Conservation (phyloP, 64 coral and sea anemone species). For the Montipora cactus region DNA sequence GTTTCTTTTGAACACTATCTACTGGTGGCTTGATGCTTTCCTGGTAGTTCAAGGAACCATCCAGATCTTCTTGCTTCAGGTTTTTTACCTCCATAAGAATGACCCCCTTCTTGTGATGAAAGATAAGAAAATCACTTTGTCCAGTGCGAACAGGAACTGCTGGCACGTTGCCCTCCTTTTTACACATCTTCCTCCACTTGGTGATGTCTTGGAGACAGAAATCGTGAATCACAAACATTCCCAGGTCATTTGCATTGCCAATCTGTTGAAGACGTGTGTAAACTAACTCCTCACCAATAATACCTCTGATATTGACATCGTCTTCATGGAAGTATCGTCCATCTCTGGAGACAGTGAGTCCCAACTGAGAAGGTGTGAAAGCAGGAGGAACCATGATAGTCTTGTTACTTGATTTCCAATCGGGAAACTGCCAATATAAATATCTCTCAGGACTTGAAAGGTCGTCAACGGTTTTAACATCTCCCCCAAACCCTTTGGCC, state of each 20-base stretch:
- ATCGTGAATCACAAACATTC: slow-evolving; percentile 69
- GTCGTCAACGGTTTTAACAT: background rate
- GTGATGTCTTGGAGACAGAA: slow-evolving; percentile 32
- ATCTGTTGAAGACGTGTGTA: slow-evolving; percentile 20
- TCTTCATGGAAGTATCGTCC: slow-evolving; percentile 34
- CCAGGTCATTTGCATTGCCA: slow-evolving; percentile 19
- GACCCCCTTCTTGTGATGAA: slow-evolving; percentile 58
- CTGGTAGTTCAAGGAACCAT: no score
- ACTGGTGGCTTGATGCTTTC: no score
- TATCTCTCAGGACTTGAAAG: slow-evolving; percentile 41
- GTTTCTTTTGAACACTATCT: no score
- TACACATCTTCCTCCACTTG: slow-evolving; percentile 41
- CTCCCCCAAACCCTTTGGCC: slow-evolving; percentile 21
- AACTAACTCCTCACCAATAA: slow-evolving; percentile 41
- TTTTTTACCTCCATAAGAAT: slow-evolving; percentile 68
- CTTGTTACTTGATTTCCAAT: slow-evolving; percentile 47
- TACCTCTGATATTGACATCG: slow-evolving; percentile 40
- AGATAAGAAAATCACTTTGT: slow-evolving; percentile 59
- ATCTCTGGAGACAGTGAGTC: slow-evolving; percentile 34
- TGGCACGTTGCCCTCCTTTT: background rate
- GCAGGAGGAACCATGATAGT: slow-evolving; percentile 64
- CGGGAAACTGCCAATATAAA: slow-evolving; percentile 60
- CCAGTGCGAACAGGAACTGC: background rate
- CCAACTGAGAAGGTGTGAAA: background rate
- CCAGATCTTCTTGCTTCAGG: background rate